Evolutionary conservation across 2,797 vertebrate genomes (phyloP).

Genomic region (Gymnoscopelus microlampas): DNA sequence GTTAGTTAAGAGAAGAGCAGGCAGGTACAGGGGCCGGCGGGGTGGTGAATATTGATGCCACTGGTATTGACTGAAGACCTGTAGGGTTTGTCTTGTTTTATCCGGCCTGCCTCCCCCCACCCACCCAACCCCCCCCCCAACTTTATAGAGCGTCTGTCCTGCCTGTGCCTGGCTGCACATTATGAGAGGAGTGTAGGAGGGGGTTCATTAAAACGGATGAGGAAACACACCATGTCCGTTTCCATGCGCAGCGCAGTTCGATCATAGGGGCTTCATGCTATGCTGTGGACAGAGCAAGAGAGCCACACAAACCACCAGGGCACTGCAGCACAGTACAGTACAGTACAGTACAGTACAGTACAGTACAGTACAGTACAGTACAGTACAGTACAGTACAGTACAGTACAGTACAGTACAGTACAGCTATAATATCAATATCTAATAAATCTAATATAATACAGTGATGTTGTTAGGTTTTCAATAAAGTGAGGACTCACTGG

Average conservation of each 20-base stretch:
- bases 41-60: slow-evolving; percentile 72
- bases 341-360: no score
- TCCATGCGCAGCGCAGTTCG: slow-evolving; percentile 41
- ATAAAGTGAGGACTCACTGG: no score
- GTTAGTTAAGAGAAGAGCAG: slow-evolving; percentile 61
- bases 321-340: not conserved
- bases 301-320: not conserved
- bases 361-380: no score
- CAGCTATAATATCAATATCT: no score
- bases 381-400: no score
- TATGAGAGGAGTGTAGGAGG: slow-evolving; percentile 62
- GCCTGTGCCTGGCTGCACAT: slow-evolving; percentile 65
- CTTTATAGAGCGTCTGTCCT: slow-evolving; percentile 63
- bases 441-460: no score
- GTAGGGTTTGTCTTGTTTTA: slow-evolving; percentile 73
- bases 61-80: slow-evolving; percentile 71
- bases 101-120: slow-evolving; percentile 42
- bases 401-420: no score
- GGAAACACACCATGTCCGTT: slow-evolving; percentile 46
- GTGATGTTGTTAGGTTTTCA: no score
- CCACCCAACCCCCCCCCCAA: not conserved
- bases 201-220: slow-evolving; percentile 57
- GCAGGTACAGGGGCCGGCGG: slow-evolving; percentile 51
- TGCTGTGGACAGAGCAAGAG: not conserved
- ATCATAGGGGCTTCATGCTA: slow-evolving; percentile 26